Evolutionary conservation across 1,140 invertebrate genomes (phyloP), one percentile per base, ranked within the genome.

Genomic region (Drosophila melanica): DNA sequence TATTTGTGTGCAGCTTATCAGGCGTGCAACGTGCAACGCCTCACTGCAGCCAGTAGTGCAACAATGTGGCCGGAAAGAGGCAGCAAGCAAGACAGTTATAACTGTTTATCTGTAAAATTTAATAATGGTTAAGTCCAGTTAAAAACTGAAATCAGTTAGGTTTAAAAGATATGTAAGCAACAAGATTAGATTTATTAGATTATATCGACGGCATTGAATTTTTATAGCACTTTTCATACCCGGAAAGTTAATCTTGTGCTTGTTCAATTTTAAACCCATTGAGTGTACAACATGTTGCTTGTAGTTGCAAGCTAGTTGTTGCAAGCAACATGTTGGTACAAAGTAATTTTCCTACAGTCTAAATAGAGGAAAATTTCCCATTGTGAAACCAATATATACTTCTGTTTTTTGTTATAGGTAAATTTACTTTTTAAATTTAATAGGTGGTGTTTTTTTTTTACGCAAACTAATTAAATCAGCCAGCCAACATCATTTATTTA

Each of bases 1-100:
- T 55, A 57, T 57, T 66, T 66, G 63, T 57, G 63, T 66, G 63
- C 42, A 66, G 54, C 55, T 66, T 47, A 66, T 66, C 53, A 39
- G 18, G 20, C 53, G 51, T 35, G 18, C 10, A 57, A 30, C 30
- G 20, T 47, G n/a, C n/a, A n/a, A 54, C 64, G 53, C 35, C 44
- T 50, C 64, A 50, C 41, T 50, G 45, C 23, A 27, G 45, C 16
- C 23, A 18, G 27, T 11, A 44, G 6, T 45, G 42, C 30, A 57
- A 37, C 44, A 12, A 67, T 42, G 48, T 18, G 35, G 5, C 14
- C 35, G 18, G 11, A 50, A 8, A 50, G 45, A 14, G 44, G 18
- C 45, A 58, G 16, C 54, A n/a, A 42, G 35, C 12, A 30, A 20
- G 23, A 8, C 12, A 59, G 41, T 30, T 37, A 33, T 30, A 20